Evolutionary conservation across 1,140 invertebrate genomes (phyloP).

Genomic region (Cardiocondyla obscurior): DNA sequence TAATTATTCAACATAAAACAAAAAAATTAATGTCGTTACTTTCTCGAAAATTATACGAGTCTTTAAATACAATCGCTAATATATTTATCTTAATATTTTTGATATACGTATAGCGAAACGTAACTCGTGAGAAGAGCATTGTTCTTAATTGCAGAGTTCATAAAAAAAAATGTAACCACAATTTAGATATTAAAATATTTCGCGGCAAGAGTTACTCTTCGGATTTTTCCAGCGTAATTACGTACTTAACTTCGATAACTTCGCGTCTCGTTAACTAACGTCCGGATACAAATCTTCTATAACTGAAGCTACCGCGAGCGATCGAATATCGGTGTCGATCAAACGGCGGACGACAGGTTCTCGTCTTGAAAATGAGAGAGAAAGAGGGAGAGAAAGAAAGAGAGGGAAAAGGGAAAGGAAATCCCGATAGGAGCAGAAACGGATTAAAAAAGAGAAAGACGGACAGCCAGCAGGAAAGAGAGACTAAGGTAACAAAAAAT

Average conservation of each 20-base stretch:
- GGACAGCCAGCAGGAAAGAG: not conserved
- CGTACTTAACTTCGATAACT: constrained; percentile 3
- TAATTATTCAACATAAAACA: not conserved
- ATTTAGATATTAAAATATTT: not conserved
- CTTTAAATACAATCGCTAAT: not conserved
- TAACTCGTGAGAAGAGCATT: not conserved
- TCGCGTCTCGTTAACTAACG: constrained; percentile 13
- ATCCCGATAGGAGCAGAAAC: constrained; percentile 17
- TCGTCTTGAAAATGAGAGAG: constrained; percentile 43
- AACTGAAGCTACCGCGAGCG: not conserved
- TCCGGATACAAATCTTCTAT: constrained; percentile 33
- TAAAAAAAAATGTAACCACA: not conserved
- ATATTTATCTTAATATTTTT: not conserved
- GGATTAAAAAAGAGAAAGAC: constrained; percentile 19
- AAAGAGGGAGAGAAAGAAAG: no score
- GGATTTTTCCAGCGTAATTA: not conserved
- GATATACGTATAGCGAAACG: not conserved
- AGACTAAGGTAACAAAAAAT: constrained; percentile 67
- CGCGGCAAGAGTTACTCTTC: not conserved
- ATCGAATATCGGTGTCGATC: constrained; percentile 46
- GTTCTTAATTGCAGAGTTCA: not conserved
- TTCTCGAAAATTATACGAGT: not conserved
- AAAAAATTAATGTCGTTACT: not conserved
- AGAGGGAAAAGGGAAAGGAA: no score
- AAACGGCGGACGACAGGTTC: constrained; percentile 39